Percentiles rank a stretch among this genome's conserved stretches.
Conservation (phyloP, 2,113 vertebrate species). For the Dasyurus viverrinus region DNA sequence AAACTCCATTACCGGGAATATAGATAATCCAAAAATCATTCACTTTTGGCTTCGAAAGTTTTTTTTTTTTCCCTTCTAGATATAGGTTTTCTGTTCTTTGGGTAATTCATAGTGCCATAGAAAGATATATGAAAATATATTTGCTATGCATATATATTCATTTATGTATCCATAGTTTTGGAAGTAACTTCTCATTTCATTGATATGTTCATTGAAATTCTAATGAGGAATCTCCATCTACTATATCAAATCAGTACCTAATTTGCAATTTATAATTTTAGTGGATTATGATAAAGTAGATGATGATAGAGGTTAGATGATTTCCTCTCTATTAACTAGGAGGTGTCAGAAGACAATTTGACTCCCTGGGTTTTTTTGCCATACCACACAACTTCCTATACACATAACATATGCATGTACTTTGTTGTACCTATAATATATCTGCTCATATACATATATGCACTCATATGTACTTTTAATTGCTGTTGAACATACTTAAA, state of each 20-base stretch:
- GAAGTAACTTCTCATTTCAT: not conserved
- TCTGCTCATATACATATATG: not conserved
- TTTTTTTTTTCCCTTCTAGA: not conserved
- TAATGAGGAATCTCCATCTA: not conserved
- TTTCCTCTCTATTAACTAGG: not conserved
- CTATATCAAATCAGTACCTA: not conserved
- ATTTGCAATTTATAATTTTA: not conserved
- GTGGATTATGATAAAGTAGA: not conserved
- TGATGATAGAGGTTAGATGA: not conserved
- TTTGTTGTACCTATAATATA: not conserved
- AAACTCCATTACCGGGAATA: not conserved
- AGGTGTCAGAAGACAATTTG: not conserved
- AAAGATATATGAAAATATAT: no score
- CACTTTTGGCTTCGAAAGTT: not conserved
- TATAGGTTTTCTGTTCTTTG: not conserved
- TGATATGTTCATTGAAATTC: not conserved
- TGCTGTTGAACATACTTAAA: not conserved
- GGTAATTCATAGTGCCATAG: not conserved
- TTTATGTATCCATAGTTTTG: not conserved
- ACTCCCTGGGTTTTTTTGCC: not conserved
- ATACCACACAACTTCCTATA: not conserved
- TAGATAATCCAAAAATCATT: not conserved
- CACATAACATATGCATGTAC: not conserved
- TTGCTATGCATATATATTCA: no score
- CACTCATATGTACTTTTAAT: not conserved